Evolutionary conservation across 2,113 vertebrate species (phyloP), one percentile per base, ranked within the genome.

Genomic region (Antechinus stuartii): DNA sequence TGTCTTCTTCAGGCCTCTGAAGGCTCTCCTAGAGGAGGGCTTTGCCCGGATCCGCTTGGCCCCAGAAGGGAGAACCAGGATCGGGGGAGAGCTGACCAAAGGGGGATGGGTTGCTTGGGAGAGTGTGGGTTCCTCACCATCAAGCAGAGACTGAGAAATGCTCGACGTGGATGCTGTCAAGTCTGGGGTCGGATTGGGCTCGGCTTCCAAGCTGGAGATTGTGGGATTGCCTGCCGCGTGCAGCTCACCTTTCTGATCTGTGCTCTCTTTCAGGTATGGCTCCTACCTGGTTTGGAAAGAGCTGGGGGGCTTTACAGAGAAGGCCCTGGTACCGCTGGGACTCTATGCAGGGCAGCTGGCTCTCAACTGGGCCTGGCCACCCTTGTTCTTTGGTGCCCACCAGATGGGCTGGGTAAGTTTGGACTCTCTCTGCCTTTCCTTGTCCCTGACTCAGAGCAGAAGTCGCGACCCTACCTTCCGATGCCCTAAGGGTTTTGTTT

Each of bases 251-350:
- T 61, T 89, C 54, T 96, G 89, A 95, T 11, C 0, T 22, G 92
- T 6, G 27, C 61, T 91, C 92, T 96, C 91, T 97, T 98, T 93
- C 94, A 99, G 99, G 46, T 99, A 98, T 0, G 98, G 98, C 93
- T 99, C 99, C 90, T 99, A 99, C 95, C 90, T 99, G 90, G 93
- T 99, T 53, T 99, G 99, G 98, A 98, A 98, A 53, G 99, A 99
- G 95, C 1, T 99, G 76, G 99, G 98, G 8, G 99, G 99, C 94
- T 99, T 99, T 98, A 98, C 56, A 0, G 97, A 99, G 4, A 98
- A 98, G 35, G 97, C 99, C 0, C 8, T 99, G 94, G 95, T 98
- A 50, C 99, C 99, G 24, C 98, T 99, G 94, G 99, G 99, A n/a
- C 98, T 99, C 42, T 99, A 99, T 2, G 97, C 97, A 0, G 98